Percentiles rank a stretch among this genome's conserved stretches.
Evolutionary conservation across 2,888 invertebrate species (phyloP).

Genomic region (Nemurella pictetii): DNA sequence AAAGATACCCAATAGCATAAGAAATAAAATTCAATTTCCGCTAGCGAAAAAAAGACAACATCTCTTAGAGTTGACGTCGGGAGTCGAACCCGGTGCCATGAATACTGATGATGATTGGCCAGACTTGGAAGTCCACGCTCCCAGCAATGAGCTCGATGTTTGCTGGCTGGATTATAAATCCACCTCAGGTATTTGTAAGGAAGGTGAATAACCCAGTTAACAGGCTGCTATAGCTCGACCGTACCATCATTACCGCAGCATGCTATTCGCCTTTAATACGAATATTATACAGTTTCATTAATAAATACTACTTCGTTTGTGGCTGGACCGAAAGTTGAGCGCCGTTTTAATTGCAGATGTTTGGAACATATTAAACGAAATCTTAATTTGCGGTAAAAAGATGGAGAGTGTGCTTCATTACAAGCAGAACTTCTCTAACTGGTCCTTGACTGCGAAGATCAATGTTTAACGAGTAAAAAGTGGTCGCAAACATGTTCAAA

Average conservation of each 20-base stretch:
- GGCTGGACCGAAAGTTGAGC: background rate
- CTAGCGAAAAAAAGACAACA: too few species aligned
- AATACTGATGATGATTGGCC: background rate
- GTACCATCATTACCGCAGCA: background rate
- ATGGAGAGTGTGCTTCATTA: background rate
- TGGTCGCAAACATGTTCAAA: too few species aligned
- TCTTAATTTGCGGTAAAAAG: background rate
- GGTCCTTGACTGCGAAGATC: background rate
- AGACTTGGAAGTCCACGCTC: background rate
- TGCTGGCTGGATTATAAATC: background rate
- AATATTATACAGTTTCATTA: background rate
- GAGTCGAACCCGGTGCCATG: background rate
- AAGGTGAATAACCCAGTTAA: conserved; percentile 15
- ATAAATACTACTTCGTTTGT: background rate
- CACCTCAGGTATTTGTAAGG: conserved; percentile 1
- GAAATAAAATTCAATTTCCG: too few species aligned
- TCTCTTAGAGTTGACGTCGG: too few species aligned
- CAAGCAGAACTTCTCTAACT: background rate
- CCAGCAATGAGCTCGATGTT: background rate
- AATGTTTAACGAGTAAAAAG: too few species aligned
- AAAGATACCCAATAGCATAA: too few species aligned
- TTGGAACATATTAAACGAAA: background rate
- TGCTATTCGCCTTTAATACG: background rate
- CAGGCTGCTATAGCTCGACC: background rate
- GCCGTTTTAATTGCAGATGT: background rate